Evolutionary conservation across 2,888 invertebrate species (phyloP).

Genomic region (Halictus quadricinctus): DNA sequence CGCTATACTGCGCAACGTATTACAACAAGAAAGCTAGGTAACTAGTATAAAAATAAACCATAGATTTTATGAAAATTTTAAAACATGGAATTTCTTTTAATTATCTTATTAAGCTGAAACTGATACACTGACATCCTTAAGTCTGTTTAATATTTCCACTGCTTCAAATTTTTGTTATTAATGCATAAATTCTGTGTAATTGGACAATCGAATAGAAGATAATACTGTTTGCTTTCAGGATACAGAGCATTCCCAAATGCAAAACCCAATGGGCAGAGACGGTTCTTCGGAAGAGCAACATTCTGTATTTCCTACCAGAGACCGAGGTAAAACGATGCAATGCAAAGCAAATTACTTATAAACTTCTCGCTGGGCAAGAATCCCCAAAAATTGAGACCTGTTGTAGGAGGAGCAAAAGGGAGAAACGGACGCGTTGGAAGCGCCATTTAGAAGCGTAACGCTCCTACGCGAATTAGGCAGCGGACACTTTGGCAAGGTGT

Average conservation of each 20-base stretch:
- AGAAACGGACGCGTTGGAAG: conserved; percentile 83
- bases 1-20: background rate
- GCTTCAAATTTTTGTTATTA: too few species aligned
- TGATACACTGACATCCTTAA: too few species aligned
- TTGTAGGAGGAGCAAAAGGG: conserved; percentile 61
- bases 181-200: background rate
- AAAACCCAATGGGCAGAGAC: conserved; percentile 64
- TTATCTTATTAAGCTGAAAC: too few species aligned
- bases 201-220: background rate
- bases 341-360: background rate
- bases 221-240: background rate
- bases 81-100: too few species aligned
- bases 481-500: conserved; percentile 91
- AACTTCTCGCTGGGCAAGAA: background rate
- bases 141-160: too few species aligned
- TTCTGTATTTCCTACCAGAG: conserved; percentile 72
- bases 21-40: background rate
- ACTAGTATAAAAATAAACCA: background rate
- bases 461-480: conserved; percentile 86
- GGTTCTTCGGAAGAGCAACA: conserved; percentile 71
- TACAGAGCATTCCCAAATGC: conserved; percentile 36
- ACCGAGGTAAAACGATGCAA: conserved; percentile 66
- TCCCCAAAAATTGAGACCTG: conserved; percentile 9
- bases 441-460: conserved; percentile 83
- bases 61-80: too few species aligned